Evolutionary conservation across 2,113 vertebrate species (phyloP), one percentile per base, ranked within the genome.

Genomic region (Silurus asotus): DNA sequence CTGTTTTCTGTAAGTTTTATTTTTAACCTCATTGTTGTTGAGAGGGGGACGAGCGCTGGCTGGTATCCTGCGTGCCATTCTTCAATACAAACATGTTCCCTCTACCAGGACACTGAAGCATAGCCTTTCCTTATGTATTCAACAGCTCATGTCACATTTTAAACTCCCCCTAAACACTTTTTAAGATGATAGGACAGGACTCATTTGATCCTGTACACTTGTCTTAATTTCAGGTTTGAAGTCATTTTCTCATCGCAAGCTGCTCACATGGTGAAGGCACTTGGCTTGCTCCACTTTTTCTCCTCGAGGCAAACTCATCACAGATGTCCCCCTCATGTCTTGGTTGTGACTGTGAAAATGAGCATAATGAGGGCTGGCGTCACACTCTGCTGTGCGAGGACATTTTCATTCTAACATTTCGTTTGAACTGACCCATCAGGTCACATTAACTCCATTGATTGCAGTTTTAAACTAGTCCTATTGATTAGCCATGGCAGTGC

Each of bases 11-110:
- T 49, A 49, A 64, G 49, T 75, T 61, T 86, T 89, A 90, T 89
- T 90, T 90, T 90, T 86, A 88, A 86, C 88, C 81, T 87, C 86
- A 86, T 90, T 89, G 86, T 91, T 91, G 84, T 78, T 56, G 80
- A 56, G 85, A 59, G 77, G 15, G 84, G 87, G 81, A 83, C 72
- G 86, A 72, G 77, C 9, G 58, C 79, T 83, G 62, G 70, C 86
- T 85, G 81, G 77, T 25, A 51, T 86, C 67, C 88, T 84, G 78
- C 70, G 82, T 72, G 77, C 61, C 28, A 56, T 28, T 58, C 78
- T 86, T 88, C 84, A 82, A 82, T 86, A 53, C 70, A 51, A 14
- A n/a, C 19, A 25, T 20, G 37, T 84, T 84, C 58, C 64, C 53
- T 83, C 53, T 37, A 81, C 48, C 70, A 76, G 67, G 78, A 77